Evolutionary conservation across 2,113 vertebrate genomes (phyloP), one percentile per base, ranked within the genome.

Genomic region (Isurus oxyrinchus): DNA sequence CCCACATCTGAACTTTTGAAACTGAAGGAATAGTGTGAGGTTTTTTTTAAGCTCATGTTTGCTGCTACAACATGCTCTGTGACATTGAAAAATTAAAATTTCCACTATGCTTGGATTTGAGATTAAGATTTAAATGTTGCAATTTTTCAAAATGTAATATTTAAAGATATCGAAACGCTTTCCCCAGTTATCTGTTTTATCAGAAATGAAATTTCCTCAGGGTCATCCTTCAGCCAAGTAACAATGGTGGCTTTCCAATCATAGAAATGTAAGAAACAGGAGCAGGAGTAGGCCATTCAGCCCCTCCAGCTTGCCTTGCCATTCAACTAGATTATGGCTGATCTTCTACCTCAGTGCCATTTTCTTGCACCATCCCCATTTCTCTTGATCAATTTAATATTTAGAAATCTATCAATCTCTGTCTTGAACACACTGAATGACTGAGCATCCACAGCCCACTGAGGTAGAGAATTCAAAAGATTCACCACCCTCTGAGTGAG

Each of bases 81-180:
- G 16, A 84, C 14, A 44, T 96, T 97, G 97, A 97, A 97, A 97
- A 96, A 94, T 97, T 96, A 96, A 97, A 97, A 96, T 40, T 13
- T 84, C 44, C 79, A 40, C n/a, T 16, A 16, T 40, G 11, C n/a
- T 84, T 40, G 5, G 53, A 90, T 57, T 90, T 55, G 44, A 90
- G 55, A 90, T 59, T 35, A 11, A 35, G 53, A 49, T 49, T 87
- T 87, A 49, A 49, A 87, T 87, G 40, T 49, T 87, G 14, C 19
- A 44, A 40, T 49, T 14, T 87, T 40, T 49, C n/a, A 49, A 6
- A 87, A 87, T 23, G 35, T 23, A 87, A 53, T 49, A 49, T 0
- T 87, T 87, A 87, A 87, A 16, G 44, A 87, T 49, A 87, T 87
- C 84, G 0, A 14, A 87, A 87, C 35, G 23, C 44, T 87, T 44